phyloP scores from a whole-genome alignment of 2,888 invertebrate species.

The Tachina grossa region DNA sequence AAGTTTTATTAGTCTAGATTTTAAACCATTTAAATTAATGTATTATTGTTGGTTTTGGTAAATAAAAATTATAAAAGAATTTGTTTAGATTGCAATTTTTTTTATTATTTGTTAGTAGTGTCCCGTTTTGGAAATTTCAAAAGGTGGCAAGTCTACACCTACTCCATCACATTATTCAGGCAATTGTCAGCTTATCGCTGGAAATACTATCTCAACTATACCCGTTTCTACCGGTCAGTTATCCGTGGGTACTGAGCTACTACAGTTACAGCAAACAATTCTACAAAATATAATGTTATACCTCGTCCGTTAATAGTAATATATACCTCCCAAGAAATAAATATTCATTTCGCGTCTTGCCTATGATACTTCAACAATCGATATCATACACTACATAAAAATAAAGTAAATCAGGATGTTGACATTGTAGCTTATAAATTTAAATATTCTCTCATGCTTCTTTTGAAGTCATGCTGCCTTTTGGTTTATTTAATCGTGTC shows the following conservation, averaged over 20 bases:
- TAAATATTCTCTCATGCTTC: neutral
- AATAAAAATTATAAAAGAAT: too few relatives aligned
- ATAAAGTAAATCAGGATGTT: neutral
- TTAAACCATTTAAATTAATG: too few relatives aligned
- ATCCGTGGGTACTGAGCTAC: neutral
- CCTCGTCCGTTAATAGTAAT: neutral
- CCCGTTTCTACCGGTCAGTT: neutral
- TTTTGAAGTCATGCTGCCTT: neutral
- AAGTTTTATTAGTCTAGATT: too few relatives aligned
- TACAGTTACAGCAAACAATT: neutral
- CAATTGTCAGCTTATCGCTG: neutral
- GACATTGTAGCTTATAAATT: neutral
- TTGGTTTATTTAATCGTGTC: neutral
- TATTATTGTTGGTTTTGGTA: too few relatives aligned
- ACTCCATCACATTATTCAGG: neutral
- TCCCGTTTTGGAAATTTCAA: too few relatives aligned
- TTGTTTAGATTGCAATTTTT: too few relatives aligned
- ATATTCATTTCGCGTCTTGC: neutral
- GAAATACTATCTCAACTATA: neutral
- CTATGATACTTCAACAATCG: neutral
- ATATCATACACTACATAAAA: slow-evolving; percentile 1
- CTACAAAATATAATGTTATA: neutral
- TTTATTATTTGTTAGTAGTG: too few relatives aligned
- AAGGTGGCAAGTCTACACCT: too few relatives aligned
- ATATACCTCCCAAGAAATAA: neutral